These are phyloP conservation scores for Holothuria glaberrima DNA, from an alignment of 35 echinoderm and acorn worm species.

Conservation along the genomic window DNA sequence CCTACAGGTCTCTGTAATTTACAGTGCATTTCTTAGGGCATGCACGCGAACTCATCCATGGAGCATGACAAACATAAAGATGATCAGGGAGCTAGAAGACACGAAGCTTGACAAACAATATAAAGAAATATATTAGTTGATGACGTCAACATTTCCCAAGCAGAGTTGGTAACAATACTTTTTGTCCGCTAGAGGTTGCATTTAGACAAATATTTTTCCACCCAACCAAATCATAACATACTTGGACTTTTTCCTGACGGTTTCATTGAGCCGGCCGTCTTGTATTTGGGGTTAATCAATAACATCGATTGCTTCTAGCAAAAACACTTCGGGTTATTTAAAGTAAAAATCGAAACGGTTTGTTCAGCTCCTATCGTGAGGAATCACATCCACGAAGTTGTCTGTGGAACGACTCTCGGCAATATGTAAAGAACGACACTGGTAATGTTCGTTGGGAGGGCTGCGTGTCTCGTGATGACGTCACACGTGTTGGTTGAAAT, in stretches of 20 bases:
- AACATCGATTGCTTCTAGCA: conserved; percentile 30
- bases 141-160: conserved; percentile 8
- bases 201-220: conserved; percentile 55
- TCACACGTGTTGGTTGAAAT: too few species aligned
- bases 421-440: too few species aligned
- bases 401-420: too few species aligned
- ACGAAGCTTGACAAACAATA: too few species aligned
- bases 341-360: conserved; percentile 52
- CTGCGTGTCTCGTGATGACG: too few species aligned
- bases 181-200: conserved; percentile 36
- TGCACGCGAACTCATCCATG: too few species aligned
- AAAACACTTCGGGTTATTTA: conserved; percentile 48
- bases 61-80: too few species aligned
- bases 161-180: conserved; percentile 16
- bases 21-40: too few species aligned
- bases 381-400: not conserved
- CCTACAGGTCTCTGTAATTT: too few species aligned
- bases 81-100: too few species aligned
- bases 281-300: conserved; percentile 53
- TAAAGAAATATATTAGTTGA: too few species aligned
- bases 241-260: not conserved
- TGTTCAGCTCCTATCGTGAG: not conserved
- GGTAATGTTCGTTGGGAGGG: too few species aligned
- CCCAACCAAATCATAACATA: conserved; percentile 46
- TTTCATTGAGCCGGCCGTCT: conserved; percentile 33